Evolutionary conservation across 2,888 invertebrate species (phyloP), one percentile per base, ranked within the genome.

Genomic region (Caenorhabditis sp.): DNA sequence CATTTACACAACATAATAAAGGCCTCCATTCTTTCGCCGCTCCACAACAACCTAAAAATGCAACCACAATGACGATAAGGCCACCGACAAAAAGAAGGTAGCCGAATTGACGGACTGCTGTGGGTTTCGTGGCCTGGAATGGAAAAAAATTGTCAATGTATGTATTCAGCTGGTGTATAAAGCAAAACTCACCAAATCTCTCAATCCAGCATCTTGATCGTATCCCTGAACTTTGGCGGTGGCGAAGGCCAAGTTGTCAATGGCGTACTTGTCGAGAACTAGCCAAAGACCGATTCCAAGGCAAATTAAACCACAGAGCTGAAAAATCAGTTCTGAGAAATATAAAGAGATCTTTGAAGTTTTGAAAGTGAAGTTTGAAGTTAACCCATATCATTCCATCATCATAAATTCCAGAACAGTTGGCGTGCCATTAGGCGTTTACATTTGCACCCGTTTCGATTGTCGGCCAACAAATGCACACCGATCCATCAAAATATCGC

Each of bases 1-100:
- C 9, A 84, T 87, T 82, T 55, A 90, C 90, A 74, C 90, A 91
- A 58, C 90, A 90, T 20, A 91, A 69, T 11, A 91, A 65, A 0
- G 91, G 91, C 47, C 91, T 79, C 91, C 92, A 91, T 72, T 91
- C 91, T 60, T 91, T 91, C 3, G 89, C 88, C 15, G 91, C 90
- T 20, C 91, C 90, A 77, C 89, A 91, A 74, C 90, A 90, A 20
- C 91, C 91, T 40, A 91, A 74, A 72, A 91, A 91, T 5, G 91
- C 89, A 6, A 92, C 89, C 28, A 89, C 76, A 53, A 91, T 87
- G 15, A 91, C 92, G 50, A 88, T 80, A 3, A 89, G 60, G n/a
- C 91, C 91, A 18, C 90, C 92, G 61, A 88, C 71, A 32, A 90
- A 79, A 4, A 91, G 83, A 18, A 90, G 80, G 72, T 89, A 88